Conservation (phyloP, 2,888 invertebrate genomes). For the Agrenia bidenticulata region DNA sequence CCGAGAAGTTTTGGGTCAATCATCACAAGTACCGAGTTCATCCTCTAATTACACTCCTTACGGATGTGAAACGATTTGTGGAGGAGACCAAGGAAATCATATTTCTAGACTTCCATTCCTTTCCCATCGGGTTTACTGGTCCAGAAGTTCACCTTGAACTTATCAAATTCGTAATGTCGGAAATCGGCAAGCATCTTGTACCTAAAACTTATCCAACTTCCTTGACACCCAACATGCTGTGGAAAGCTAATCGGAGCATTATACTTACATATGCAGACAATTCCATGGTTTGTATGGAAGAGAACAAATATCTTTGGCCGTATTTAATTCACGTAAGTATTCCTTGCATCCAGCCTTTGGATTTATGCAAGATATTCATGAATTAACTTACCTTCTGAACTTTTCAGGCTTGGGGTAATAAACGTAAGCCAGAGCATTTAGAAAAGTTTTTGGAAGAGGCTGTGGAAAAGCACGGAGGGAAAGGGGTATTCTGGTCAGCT, state of each 20-base stretch:
- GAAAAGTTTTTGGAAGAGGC: slow-evolving; percentile 59
- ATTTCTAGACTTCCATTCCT: slow-evolving; percentile 78
- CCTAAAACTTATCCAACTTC: slow-evolving; percentile 47
- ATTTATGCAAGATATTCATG: no score
- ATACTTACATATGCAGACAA: slow-evolving; percentile 43
- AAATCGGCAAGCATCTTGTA: slow-evolving; percentile 55
- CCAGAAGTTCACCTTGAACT: slow-evolving; percentile 56
- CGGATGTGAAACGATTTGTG: slow-evolving; percentile 62
- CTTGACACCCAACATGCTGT: slow-evolving; percentile 39
- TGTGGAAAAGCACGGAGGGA: slow-evolving; percentile 38
- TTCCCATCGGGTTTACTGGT: slow-evolving; percentile 68
- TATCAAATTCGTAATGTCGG: slow-evolving; percentile 55
- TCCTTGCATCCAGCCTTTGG: no score
- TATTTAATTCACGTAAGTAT: slow-evolving; percentile 39
- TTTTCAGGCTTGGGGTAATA: slow-evolving; percentile 64
- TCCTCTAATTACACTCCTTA: slow-evolving; percentile 62
- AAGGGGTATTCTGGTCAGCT: slow-evolving; percentile 38
- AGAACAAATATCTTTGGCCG: slow-evolving; percentile 43
- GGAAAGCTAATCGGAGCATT: slow-evolving; percentile 41
- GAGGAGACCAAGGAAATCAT: slow-evolving; percentile 68
- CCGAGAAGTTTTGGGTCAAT: slow-evolving; percentile 66
- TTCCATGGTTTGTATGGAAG: slow-evolving; percentile 28
- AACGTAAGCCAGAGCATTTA: slow-evolving; percentile 61
- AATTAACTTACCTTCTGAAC: slow-evolving; percentile 1
- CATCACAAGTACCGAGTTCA: slow-evolving; percentile 71